Conservation (phyloP, 2,888 invertebrate species). For the Xanthostigma xanthostigma region DNA sequence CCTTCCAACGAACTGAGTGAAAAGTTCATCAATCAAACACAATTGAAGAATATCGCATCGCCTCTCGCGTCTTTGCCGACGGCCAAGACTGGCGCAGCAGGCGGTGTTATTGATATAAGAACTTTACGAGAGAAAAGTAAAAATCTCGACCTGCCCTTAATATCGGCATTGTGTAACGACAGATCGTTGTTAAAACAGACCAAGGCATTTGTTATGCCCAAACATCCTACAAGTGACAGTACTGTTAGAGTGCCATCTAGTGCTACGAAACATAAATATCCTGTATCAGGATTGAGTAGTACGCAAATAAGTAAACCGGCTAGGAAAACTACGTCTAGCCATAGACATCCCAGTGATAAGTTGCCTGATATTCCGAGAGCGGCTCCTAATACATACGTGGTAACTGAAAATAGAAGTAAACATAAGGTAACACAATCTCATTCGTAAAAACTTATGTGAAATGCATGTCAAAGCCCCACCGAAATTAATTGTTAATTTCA, state of each 20-base stretch:
- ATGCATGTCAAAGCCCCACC: too few species aligned
- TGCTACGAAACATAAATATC: slow-evolving; percentile 43
- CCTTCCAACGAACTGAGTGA: slow-evolving; percentile 36
- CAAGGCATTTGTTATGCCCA: slow-evolving; percentile 69
- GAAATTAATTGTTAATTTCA: too few species aligned
- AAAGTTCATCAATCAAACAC: slow-evolving; percentile 28
- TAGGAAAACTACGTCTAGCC: slow-evolving; percentile 40
- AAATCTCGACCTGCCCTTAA: slow-evolving; percentile 78
- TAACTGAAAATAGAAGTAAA: slow-evolving; percentile 26
- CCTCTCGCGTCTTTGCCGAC: not conserved
- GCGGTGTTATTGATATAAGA: slow-evolving; percentile 51
- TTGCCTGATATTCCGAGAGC: slow-evolving; percentile 52
- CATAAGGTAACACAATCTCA: slow-evolving; percentile 29
- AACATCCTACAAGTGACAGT: slow-evolving; percentile 33
- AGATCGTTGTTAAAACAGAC: slow-evolving; percentile 77
- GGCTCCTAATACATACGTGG: slow-evolving; percentile 56
- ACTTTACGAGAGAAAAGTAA: slow-evolving; percentile 76
- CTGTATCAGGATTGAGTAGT: slow-evolving; percentile 47
- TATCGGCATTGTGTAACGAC: slow-evolving; percentile 88
- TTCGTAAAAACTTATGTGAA: slow-evolving; percentile 16
- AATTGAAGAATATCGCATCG: slow-evolving; percentile 12
- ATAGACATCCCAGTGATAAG: slow-evolving; percentile 65
- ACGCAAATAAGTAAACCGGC: slow-evolving; percentile 40
- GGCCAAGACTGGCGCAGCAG: slow-evolving; percentile 6
- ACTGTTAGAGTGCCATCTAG: slow-evolving; percentile 27